Percentiles rank a stretch among this genome's conserved stretches.
Evolutionary conservation across 2,888 invertebrate genomes (phyloP).

Genomic region (Dysmachus trigonus): DNA sequence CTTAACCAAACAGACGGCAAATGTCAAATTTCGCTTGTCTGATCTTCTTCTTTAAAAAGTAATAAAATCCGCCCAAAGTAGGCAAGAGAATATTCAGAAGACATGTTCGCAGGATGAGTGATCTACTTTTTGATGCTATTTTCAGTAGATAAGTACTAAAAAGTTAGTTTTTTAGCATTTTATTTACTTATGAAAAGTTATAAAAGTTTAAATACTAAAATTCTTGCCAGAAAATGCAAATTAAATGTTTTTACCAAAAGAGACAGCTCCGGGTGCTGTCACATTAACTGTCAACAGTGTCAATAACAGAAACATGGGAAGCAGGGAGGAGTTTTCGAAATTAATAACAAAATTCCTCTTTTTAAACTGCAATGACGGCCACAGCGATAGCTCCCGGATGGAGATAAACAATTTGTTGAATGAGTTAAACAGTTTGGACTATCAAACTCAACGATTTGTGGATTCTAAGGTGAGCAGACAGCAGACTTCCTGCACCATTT

Average conservation of each 20-base stretch:
- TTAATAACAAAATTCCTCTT: constrained; percentile 56
- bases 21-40: background rate
- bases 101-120: background rate
- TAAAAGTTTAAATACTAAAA: background rate
- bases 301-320: constrained; percentile 46
- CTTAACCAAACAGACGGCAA: background rate
- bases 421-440: constrained; percentile 72
- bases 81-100: background rate
- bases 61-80: background rate
- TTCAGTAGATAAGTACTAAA: background rate
- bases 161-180: background rate
- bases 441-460: constrained; percentile 60
- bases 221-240: background rate
- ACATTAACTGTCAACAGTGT: background rate
- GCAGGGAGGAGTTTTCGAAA: constrained; percentile 50
- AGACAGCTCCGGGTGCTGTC: background rate
- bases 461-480: constrained; percentile 51
- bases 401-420: constrained; percentile 69
- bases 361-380: constrained; percentile 55
- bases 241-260: background rate
- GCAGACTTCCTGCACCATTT: background rate
- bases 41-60: background rate
- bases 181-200: background rate
- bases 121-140: background rate
- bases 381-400: constrained; percentile 65